A percentile compares a stretch with the other conserved stretches of the same genome.
Conservation (phyloP, 1,140 invertebrate species). For the Ceratina calcarata region DNA sequence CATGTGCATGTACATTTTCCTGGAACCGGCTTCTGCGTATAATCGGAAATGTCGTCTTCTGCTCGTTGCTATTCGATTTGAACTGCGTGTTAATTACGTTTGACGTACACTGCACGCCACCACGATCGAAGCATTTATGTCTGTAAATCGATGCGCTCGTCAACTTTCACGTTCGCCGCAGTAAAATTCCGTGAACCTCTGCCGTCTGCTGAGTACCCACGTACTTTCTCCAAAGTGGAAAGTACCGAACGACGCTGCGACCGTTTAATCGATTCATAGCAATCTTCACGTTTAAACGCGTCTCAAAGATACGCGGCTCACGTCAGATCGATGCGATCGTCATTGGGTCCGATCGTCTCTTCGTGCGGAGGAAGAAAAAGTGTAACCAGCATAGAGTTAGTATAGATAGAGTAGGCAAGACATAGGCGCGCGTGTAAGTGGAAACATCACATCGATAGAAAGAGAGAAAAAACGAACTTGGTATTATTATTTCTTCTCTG, state of each 20-base stretch:
- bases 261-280: neutral
- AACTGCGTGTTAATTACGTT: neutral
- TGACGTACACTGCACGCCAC: too few species aligned
- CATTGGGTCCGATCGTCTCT: too few species aligned
- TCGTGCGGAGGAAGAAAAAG: too few species aligned
- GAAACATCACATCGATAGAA: too few species aligned
- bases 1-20: too few species aligned
- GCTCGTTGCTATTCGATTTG: neutral
- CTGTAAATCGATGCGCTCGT: slow-evolving; percentile 1
- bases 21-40: neutral
- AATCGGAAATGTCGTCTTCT: neutral
- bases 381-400: too few species aligned
- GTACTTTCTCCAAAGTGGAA: slow-evolving; percentile 52
- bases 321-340: neutral
- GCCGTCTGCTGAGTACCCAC: neutral
- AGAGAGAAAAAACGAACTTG: too few species aligned
- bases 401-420: too few species aligned
- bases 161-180: neutral
- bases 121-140: neutral
- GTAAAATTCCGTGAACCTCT: neutral
- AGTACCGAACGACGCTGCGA: slow-evolving; percentile 21
- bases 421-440: too few species aligned
- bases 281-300: neutral
- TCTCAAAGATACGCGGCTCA: neutral
- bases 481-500: too few species aligned